Base-by-base conservation (phyloP, 1,140 invertebrate genomes). In the Drosophila athabasca region DNA sequence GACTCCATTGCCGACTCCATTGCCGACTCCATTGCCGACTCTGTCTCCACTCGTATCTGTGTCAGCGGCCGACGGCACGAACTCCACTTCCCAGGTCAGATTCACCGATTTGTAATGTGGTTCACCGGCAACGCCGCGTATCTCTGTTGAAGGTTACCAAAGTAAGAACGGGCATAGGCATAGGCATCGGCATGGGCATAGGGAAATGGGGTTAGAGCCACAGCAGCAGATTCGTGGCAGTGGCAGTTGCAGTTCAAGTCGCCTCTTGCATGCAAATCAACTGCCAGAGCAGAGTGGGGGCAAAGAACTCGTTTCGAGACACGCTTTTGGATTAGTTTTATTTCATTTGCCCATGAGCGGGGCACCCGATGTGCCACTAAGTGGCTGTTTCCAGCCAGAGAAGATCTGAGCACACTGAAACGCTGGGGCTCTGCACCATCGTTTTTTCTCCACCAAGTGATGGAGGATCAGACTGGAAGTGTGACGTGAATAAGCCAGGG, bases 71-170 rank as follows among this genome's bases (percentile, higher is more conserved):
- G 72, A 43, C 61, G 81, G 82, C 81, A 90, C 83, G 79, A 90
- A 84, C 68, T 92, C 91, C 60, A 82, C 81, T 83, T 95, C 94
- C 95, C 95, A 96, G 51, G 94, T 93, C 19, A 96, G 92, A 35
- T 94, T 93, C 5, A 95, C 95, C 84, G 94, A 94, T 70, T 95
- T 93, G 80, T 95, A 96, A 88, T 95, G 95, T 46, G 95, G 94
- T 87, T 95, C 94, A 49, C 94, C 95, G 65, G 94, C 93, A 54
- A 96, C 92, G 79, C 95, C 94, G 81, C 93, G 92, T 60, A 95
- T 94, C 85, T 94, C 94, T 95, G 93, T 68, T 39, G 70, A 66
- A 73, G 62, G 57, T 55, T 60, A 61, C 62, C 64, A 71, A 84
- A 73, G 78, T 90, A 44, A 92, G 92, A 93, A 19, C 39, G 8